Evolutionary conservation across 2,113 vertebrate species (phyloP).

Genomic region (Egretta garzetta): DNA sequence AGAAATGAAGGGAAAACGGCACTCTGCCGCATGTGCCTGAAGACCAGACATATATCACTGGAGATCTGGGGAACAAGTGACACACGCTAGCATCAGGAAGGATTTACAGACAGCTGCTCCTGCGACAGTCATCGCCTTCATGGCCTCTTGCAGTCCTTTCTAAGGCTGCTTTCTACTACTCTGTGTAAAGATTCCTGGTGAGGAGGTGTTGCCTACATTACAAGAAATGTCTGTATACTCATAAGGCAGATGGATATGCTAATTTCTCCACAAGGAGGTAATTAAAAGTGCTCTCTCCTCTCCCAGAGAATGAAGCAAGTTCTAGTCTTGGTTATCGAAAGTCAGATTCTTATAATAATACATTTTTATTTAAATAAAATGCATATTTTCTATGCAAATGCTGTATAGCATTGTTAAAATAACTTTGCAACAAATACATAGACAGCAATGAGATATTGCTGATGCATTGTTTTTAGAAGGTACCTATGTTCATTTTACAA

Average conservation of each 20-base stretch:
- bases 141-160: background rate
- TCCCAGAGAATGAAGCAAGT: background rate
- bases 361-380: background rate
- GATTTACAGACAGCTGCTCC: background rate
- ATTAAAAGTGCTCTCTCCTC: background rate
- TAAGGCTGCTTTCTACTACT: background rate
- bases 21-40: background rate
- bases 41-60: background rate
- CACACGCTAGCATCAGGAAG: background rate
- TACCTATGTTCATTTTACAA: background rate
- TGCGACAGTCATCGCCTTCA: background rate
- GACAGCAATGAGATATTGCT: background rate
- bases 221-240: background rate
- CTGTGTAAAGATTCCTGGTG: background rate
- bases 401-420: background rate
- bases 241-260: background rate
- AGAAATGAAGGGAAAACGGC: background rate
- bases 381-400: background rate
- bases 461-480: background rate
- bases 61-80: background rate
- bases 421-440: background rate
- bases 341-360: background rate
- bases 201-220: background rate
- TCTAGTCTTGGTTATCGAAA: background rate
- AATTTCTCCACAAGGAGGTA: background rate